These are phyloP conservation scores for Sebastes flavidus DNA, from an alignment of 2,797 vertebrate genomes.

Conservation along the genomic window DNA sequence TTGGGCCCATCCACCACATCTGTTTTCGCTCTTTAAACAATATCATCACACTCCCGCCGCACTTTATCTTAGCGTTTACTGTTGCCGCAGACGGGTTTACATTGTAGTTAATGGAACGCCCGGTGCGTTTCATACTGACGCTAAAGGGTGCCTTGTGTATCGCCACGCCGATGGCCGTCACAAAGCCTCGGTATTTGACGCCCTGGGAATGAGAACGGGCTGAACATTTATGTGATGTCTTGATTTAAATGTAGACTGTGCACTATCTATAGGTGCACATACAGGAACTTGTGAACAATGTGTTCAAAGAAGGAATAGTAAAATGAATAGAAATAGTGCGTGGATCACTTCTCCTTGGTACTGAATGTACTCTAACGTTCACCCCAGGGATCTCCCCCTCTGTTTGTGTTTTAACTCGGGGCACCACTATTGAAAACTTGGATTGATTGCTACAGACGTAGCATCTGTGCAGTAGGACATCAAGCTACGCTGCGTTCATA, in stretches of 20 bases:
- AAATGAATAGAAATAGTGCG: conserved; percentile 3
- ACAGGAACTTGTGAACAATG: background rate
- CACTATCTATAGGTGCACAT: background rate
- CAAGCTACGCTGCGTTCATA: conserved; percentile 45
- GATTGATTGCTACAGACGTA: conserved; percentile 28
- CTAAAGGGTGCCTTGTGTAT: no score
- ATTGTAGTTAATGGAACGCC: no score
- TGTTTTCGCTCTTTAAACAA: no score
- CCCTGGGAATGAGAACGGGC: no score
- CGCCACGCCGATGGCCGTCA: no score
- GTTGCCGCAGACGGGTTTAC: no score
- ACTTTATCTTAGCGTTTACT: no score
- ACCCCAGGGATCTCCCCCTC: background rate
- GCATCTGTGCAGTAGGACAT: conserved; percentile 27
- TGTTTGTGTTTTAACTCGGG: conserved; percentile 15
- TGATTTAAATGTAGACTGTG: background rate
- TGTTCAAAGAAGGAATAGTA: background rate
- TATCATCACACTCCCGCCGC: no score
- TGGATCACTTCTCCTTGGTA: background rate
- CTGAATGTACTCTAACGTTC: background rate
- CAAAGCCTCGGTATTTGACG: no score
- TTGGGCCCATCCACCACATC: no score
- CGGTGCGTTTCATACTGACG: no score
- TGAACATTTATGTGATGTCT: background rate
- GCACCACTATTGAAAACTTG: conserved; percentile 11